phyloP scores from a whole-genome alignment of 2,113 vertebrate species.

The Prionailurus viverrinus region DNA sequence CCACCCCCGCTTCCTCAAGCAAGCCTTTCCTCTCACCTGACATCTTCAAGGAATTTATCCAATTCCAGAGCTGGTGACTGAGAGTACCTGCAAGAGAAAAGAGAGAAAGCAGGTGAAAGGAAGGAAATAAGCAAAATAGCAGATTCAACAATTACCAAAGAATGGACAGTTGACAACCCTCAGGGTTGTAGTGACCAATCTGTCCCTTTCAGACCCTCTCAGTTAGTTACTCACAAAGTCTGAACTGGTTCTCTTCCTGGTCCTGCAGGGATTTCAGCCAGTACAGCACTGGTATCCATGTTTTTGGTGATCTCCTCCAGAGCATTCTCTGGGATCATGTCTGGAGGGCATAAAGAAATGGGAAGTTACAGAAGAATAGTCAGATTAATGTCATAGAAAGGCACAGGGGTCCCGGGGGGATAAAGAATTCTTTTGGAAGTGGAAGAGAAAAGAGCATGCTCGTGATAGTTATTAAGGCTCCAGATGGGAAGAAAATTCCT shows the following conservation, averaged over 20 bases:
- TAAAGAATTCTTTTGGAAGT: neutral
- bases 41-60: constrained; percentile 99
- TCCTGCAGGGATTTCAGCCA: constrained; percentile 92
- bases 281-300: constrained; percentile 95
- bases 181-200: neutral
- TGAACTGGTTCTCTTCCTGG: constrained; percentile 92
- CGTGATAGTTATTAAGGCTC: constrained; percentile 10
- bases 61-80: constrained; percentile 98
- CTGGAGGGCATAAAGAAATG: constrained; percentile 69
- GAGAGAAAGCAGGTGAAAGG: neutral
- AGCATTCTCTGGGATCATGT: constrained; percentile 99
- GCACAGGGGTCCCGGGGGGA: neutral
- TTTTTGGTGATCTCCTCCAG: constrained; percentile 99
- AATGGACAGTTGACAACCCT: neutral
- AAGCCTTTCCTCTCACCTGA: constrained; percentile 89
- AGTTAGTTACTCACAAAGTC: constrained; percentile 92
- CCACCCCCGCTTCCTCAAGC: neutral
- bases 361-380: neutral
- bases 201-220: constrained; percentile 2
- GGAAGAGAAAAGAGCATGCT: neutral
- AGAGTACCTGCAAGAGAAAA: constrained; percentile 90
- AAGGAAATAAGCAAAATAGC: neutral
- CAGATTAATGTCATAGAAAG: constrained; percentile 12
- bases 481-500: neutral
- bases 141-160: neutral